Evolutionary conservation across 1,140 invertebrate genomes (phyloP), one percentile per base, ranked within the genome.

Genomic region (Telenomus remus): DNA sequence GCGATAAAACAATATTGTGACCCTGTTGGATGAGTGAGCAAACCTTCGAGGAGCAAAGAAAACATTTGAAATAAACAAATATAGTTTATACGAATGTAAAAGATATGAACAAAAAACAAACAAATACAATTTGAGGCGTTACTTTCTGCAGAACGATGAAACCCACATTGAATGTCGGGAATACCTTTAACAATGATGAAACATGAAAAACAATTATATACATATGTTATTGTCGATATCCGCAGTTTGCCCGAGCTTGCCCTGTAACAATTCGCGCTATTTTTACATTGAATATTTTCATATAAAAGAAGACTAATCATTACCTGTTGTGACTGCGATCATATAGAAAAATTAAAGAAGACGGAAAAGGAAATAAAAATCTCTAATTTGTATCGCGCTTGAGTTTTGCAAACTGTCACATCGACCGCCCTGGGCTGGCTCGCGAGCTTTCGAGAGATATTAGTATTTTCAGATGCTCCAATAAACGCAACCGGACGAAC

Each of bases 281-380:
- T 86, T 86, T 86, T 86, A 86, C 85, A 86, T 84, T 79, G 80
- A 84, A 81, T 84, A 82, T 79, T 84, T 86, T 85, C 83, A 80
- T 83, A 84, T 77, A 66, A 77, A 39, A 39, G n/a, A 39, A 39
- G 53, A 76, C 64, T 69, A 69, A 76, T 73, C 50, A 53, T n/a
- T 76, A 72, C 56, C 19, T 27, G 19, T 27, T 27, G 19, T 27
- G 19, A 27, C 19, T 27, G 19, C 19, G 19, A 27, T 27, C 19
- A 27, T 27, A 27, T 27, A 27, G 19, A 27, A n/a, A n/a, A 27
- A 27, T 27, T 27, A 6, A 27, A 27, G 6, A 27, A 27, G 19
- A n/a, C n/a, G n/a, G n/a, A 27, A 27, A 27, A 27, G 19, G 1
- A 56, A 53, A 65, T n/a, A n/a, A 49, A 44, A 49, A 10, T 44